phyloP scores from a whole-genome alignment of 2,797 vertebrate genomes.

The Poecile montanus region DNA sequence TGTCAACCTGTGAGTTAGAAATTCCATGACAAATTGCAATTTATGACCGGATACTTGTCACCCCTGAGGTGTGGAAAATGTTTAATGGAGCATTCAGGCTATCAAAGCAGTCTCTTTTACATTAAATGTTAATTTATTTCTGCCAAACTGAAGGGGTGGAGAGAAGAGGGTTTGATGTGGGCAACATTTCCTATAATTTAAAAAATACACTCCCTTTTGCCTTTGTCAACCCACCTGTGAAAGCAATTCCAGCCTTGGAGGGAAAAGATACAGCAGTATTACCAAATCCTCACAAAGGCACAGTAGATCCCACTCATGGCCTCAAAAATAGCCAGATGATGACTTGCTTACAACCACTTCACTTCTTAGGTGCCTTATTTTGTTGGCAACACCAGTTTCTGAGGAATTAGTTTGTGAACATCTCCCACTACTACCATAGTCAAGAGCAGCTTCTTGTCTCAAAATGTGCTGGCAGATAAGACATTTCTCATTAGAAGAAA shows the following conservation, averaged over 20 bases:
- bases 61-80: constrained; percentile 15
- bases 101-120: constrained; percentile 21
- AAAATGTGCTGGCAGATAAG: background rate
- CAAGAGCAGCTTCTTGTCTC: background rate
- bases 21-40: constrained; percentile 2
- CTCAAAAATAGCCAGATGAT: background rate
- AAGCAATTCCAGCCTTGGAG: background rate
- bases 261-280: background rate
- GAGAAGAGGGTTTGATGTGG: background rate
- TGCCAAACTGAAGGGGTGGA: background rate
- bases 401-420: background rate
- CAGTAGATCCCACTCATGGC: background rate
- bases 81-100: background rate
- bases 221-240: background rate
- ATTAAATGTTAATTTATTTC: constrained; percentile 19
- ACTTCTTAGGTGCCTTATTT: background rate
- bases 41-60: background rate
- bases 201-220: background rate
- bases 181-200: background rate
- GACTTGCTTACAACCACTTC: background rate
- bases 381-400: background rate
- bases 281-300: background rate
- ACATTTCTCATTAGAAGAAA: background rate
- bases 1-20: constrained; percentile 11
- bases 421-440: background rate